Evolutionary conservation across 1,140 invertebrate genomes (phyloP).

Genomic region (Megalonaias nervosa): DNA sequence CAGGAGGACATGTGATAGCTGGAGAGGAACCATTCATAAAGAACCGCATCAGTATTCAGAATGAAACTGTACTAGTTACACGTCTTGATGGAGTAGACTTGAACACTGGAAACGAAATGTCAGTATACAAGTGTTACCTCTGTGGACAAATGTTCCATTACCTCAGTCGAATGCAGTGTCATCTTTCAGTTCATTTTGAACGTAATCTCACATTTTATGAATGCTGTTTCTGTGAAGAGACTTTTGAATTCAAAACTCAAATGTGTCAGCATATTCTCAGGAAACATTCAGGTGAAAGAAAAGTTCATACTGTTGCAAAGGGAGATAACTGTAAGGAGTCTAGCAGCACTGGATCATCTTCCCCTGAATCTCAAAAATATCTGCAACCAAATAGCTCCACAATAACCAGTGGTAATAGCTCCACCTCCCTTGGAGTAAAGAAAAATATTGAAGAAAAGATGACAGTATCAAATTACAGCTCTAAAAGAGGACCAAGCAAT

Average conservation of each 20-base stretch:
- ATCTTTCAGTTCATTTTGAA: conserved; percentile 69
- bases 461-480: too few species aligned
- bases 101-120: conserved; percentile 64
- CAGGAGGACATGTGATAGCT: conserved; percentile 14
- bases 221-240: conserved; percentile 66
- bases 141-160: conserved; percentile 70
- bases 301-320: too few species aligned
- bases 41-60: conserved; percentile 52
- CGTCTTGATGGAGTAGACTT: conserved; percentile 70
- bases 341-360: too few species aligned
- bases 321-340: too few species aligned
- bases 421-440: conserved; percentile 42
- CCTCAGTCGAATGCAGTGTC: conserved; percentile 66
- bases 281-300: conserved; percentile 37
- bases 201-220: conserved; percentile 60
- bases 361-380: too few species aligned
- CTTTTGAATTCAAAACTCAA: conserved; percentile 63
- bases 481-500: conserved; percentile 27
- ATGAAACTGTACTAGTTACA: conserved; percentile 70
- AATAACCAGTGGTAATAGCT: conserved; percentile 22
- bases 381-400: neutral
- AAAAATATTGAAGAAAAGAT: conserved; percentile 30
- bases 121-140: conserved; percentile 73
- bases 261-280: conserved; percentile 63
- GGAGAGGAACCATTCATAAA: conserved; percentile 25